Base-by-base conservation (phyloP, 2,113 vertebrate genomes). In the Campylomormyrus numenius region DNA sequence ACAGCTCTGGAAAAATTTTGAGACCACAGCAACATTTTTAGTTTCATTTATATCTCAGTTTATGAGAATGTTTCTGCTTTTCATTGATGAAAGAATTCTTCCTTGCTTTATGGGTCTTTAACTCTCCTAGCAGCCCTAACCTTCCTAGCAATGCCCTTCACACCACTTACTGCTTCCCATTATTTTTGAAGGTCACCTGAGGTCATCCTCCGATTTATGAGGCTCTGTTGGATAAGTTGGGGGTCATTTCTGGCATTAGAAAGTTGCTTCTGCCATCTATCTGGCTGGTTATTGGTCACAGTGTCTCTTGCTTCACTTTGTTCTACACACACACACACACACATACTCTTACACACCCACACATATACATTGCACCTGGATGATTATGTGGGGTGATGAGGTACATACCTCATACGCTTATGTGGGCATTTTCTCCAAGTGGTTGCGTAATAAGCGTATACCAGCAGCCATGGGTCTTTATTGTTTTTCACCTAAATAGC, bases 401-500 rank as follows among this genome's bases (percentile, higher is more conserved):
- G 42, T 24, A 49, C 48, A 66, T 50, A 85, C 49, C 42, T 85
- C 21, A 49, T 27, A 48, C 42, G n/a, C 46, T 85, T 85, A 39
- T 39, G 35, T 77, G 70, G 2, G 7, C 35, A 39, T 19, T 4
- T 77, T 77, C 15, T 39, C 35, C 35, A 19, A 15, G 70, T 77
- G 70, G 27, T 35, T 39, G 70, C 5, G n/a, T 84, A 70, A 74
- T 39, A 42, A 39, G 4, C 31, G 6, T 27, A 39, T 85, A 11
- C 21, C 52, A 35, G 27, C 31, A 39, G 31, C 53, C 31, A 45
- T 19, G 13, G n/a, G 24, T 53, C 53, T 80, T 39, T 42, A 77
- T 92, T 91, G 89, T 91, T 91, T 88, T 84, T 89, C 42, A 89
- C 50, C 89, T 35, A 13, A 66, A 53, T 11, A 21, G 19, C 56